These are phyloP conservation scores for Sapajus apella DNA, from an alignment of 2,113 vertebrate species.

Conservation along the genomic window DNA sequence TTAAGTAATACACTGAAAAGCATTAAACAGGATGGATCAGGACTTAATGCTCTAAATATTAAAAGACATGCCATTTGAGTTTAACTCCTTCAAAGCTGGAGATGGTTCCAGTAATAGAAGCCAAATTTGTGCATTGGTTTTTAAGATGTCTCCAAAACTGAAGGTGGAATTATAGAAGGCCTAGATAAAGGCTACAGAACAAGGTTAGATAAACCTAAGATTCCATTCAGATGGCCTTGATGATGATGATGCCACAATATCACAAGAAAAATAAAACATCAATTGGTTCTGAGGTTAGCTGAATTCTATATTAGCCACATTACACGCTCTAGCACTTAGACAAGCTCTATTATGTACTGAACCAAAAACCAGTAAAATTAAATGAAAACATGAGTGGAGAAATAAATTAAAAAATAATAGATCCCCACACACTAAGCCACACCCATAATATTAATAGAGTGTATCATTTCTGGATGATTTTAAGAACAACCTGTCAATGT, in stretches of 20 bases:
- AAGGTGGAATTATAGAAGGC: not conserved
- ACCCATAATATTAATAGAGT: not conserved
- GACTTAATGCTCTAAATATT: slow-evolving; percentile 62
- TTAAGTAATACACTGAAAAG: slow-evolving; percentile 29
- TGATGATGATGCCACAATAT: not conserved
- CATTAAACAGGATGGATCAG: slow-evolving; percentile 40
- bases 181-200: not conserved
- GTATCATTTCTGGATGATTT: not conserved
- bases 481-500: not conserved
- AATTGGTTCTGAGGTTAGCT: not conserved
- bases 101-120: slow-evolving; percentile 27
- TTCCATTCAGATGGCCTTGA: not conserved
- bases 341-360: not conserved
- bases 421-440: not conserved
- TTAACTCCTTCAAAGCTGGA: slow-evolving; percentile 59
- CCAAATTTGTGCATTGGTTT: not conserved
- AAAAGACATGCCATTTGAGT: slow-evolving; percentile 29
- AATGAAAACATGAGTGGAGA: not conserved
- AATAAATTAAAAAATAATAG: not conserved
- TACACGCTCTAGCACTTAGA: not conserved
- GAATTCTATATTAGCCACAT: not conserved
- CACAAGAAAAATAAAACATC: slow-evolving; percentile 14
- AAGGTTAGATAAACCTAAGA: not conserved
- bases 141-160: slow-evolving; percentile 18
- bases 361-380: not conserved